Base-by-base conservation (phyloP, 2,113 vertebrate species). In the Emydura subglobosa region DNA sequence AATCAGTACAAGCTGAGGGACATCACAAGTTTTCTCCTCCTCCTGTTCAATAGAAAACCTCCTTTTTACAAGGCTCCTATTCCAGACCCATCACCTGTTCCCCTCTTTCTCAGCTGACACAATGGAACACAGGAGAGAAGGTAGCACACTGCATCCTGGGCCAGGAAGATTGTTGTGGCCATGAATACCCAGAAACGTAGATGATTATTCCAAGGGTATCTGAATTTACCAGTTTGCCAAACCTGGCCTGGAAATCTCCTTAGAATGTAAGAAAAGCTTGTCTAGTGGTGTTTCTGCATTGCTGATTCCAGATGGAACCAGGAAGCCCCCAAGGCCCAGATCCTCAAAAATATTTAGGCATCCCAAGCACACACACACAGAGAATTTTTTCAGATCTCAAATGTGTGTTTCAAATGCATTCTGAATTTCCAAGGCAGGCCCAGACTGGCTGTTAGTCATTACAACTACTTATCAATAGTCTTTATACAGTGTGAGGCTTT, bases 61-160 rank as follows among this genome's bases (percentile, higher is more conserved):
- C 22, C 68, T 76, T 76, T 59, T 76, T 19, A 25, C 21, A 44
- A 24, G 44, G 72, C 21, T 39, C 22, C 11, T 12, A 27, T 76
- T 44, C 72, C 24, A 25, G 39, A 12, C 24, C 22, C 68, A 74
- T 74, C 21, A 49, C 9, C 31, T 83, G 24, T 6, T 54, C 16
- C 7, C 39, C 81, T 91, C 17, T 79, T 2, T 16, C 7, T 17
- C 61, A n/a, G 31, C 17, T 2, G 17, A 68, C 16, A 9, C 34
- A 68, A n/a, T 9, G 16, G 17, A 68, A 53, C 0, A 0, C 16
- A 29, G 74, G 25, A 85, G 31, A 39, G 84, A 87, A 94, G 22
- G 76, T 42, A 65, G 47, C 68, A 57, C 16, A 50, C 31, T 83
- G 72, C 82, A 53, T 10, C 57, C 27, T 59, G 57, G 57, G 14